Evolutionary conservation across 2,113 vertebrate genomes (phyloP), one percentile per base, ranked within the genome.

Genomic region (Pyxicephalus adspersus): DNA sequence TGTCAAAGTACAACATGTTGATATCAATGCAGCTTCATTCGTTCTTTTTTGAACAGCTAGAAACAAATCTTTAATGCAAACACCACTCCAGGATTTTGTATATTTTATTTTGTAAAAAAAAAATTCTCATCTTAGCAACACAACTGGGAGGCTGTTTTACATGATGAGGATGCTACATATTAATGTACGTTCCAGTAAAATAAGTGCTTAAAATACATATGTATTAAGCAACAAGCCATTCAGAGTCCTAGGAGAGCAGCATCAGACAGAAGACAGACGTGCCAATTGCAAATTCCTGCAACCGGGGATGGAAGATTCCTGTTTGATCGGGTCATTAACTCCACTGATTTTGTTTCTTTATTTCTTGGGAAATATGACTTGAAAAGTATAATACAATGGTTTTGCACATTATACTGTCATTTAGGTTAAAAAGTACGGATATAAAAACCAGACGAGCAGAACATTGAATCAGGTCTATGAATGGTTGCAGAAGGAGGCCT

Each of bases 341-440:
- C 80, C n/a, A 52, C 80, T 82, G 80, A 82, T 82, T 82, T 82
- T 82, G 80, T 82, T 82, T 74, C 76, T 78, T 78, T 79, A 83
- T 78, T 85, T 85, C 87, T 89, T 87, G 85, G 88, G 86, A 86
- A 82, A 82, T 82, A 82, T 82, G 80, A 75, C 71, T 82, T 82
- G 70, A 82, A 82, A 82, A 82, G 80, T 82, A 82, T 82, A 75
- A 82, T 82, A 82, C 80, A 82, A 82, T 82, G 80, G 80, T 82
- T 82, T 82, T 82, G 70, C 80, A 82, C 80, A 82, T 82, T 82
- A 82, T 75, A 82, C 80, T 82, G 63, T 82, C 80, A 82, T 82
- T 82, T 82, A 82, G 80, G 80, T 82, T 82, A 82, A 82, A 82
- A 82, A 82, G 80, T 52, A 82, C 23, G 80, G 80, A 82, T 82